phyloP scores from a whole-genome alignment of 2,797 vertebrate species.

The Nyctibius grandis region DNA sequence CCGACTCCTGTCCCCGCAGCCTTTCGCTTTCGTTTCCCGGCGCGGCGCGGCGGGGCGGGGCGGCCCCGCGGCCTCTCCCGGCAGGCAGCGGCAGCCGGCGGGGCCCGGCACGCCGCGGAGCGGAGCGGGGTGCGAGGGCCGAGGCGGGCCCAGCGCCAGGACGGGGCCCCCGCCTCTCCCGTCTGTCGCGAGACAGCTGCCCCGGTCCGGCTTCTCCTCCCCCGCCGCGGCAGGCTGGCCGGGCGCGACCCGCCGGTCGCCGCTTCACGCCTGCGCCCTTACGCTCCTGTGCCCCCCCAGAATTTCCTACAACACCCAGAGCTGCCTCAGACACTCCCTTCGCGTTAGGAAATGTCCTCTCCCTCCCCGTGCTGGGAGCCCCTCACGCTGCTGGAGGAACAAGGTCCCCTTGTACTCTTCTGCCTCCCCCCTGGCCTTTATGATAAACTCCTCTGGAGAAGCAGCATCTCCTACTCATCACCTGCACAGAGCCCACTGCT shows the following conservation, averaged over 20 bases:
- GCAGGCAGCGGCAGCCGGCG: background rate
- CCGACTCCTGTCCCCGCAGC: background rate
- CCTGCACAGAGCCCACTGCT: background rate
- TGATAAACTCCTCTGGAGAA: background rate
- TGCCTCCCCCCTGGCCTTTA: background rate
- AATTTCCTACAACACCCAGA: accelerated
- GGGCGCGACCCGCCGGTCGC: accelerated
- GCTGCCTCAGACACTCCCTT: accelerated
- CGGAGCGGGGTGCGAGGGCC: no score
- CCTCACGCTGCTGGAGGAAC: background rate
- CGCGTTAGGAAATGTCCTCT: accelerated
- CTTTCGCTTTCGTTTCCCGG: background rate
- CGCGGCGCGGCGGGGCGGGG: background rate
- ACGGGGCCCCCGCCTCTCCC: no score
- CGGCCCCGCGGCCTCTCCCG: no score
- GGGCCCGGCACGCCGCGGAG: no score
- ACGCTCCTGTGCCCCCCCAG: accelerated
- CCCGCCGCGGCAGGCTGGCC: no score
- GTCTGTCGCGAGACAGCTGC: no score
- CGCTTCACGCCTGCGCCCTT: accelerated
- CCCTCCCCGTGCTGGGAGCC: background rate
- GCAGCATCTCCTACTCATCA: background rate
- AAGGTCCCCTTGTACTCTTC: no score
- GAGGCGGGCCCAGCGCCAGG: background rate
- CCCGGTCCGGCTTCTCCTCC: no score